These are phyloP conservation scores for Drosophila longiperda DNA, from an alignment of 2,888 invertebrate genomes.

Conservation along the genomic window DNA sequence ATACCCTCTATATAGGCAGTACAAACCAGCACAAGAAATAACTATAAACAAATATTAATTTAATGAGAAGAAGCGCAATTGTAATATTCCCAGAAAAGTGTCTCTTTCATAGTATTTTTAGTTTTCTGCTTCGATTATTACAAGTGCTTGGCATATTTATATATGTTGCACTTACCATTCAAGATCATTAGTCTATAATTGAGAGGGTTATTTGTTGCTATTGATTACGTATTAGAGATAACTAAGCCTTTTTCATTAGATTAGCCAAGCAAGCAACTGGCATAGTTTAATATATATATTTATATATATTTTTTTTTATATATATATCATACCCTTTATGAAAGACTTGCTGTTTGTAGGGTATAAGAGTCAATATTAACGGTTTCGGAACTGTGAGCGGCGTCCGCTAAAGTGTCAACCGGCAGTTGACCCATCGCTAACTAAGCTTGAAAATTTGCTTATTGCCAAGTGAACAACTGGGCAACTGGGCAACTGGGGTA, in stretches of 20 bases:
- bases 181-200: conserved; percentile 3
- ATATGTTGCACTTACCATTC: not conserved
- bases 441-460: conserved; percentile 60
- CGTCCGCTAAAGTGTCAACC: conserved; percentile 31
- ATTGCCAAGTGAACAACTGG: conserved; percentile 41
- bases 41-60: not conserved
- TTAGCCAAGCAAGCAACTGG: not conserved
- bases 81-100: not conserved
- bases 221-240: not conserved
- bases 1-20: conserved; percentile 15
- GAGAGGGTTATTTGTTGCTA: not conserved
- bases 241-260: not conserved
- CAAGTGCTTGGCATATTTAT: not conserved
- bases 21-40: not conserved
- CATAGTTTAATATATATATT: too few species aligned
- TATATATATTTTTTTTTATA: too few species aligned
- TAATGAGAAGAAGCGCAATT: not conserved
- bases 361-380: conserved; percentile 23
- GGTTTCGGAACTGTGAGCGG: conserved; percentile 5
- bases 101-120: not conserved
- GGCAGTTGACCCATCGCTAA: conserved; percentile 53
- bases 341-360: not conserved
- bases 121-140: not conserved
- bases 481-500: conserved; percentile 20
- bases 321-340: not conserved